Evolutionary conservation across 1,140 invertebrate species (phyloP), one percentile per base, ranked within the genome.

Genomic region (Arion vulgaris): DNA sequence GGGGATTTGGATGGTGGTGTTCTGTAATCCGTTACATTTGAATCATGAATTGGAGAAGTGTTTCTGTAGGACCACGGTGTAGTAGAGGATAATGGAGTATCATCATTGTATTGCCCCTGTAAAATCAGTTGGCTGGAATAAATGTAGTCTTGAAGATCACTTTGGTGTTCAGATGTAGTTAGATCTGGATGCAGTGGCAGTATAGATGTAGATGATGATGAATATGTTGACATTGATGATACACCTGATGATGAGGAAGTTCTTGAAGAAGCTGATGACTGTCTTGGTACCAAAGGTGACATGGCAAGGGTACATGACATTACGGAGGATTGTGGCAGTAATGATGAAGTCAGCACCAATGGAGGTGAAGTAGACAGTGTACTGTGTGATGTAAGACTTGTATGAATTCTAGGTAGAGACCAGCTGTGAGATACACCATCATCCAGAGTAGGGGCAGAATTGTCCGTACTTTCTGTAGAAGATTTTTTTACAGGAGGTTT

Each of bases 51-150:
- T 66, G 62, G 28, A 57, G 51, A 57, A 7, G n/a, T 32, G 28
- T 66, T 66, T 28, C n/a, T 32, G 62, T 66, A 32, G 28, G 62
- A 32, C n/a, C 11, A 34, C 1, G 28, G 62, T 7, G 28, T 34
- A 17, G 62, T 11, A 11, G 0, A 15, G 32, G 32, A 66, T 32
- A 7, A 4, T 34, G 2, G 2, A 32, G 28, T 23, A 5, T 32
- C 26, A 9, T 80, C 68, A 41, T 32, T 69, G 53, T 80, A 69
- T 2, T 80, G 62, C 49, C 78, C 78, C 68, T 80, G 78, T 71
- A 80, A 71, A 49, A 80, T 66, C 78, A 80, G 71, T 26, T 80
- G 78, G 39, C 78, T 80, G 38, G 32, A 62, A 34, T 78, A 78
- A 53, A 78, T 78, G 28, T 26, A 78, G 53, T 66, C 39, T 19